phyloP scores from a whole-genome alignment of 1,140 invertebrate genomes.

The Zaprionus gabonicus region DNA sequence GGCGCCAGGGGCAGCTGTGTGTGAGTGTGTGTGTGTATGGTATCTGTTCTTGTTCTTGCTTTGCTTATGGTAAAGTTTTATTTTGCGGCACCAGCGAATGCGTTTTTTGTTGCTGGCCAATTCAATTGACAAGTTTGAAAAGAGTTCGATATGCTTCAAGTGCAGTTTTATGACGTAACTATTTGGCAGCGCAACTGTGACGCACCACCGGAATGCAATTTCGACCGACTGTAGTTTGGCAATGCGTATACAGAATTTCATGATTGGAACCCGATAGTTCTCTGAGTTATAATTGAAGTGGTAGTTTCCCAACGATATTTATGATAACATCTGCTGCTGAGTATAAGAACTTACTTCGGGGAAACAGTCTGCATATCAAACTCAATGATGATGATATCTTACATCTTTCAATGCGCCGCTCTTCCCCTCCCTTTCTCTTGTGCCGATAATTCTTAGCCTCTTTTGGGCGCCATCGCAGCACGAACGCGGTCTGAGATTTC shows the following conservation, averaged over 20 bases:
- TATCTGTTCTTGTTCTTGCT: slow-evolving; percentile 14
- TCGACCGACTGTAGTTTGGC: not conserved
- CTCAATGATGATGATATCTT: slow-evolving; percentile 9
- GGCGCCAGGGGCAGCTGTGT: not conserved
- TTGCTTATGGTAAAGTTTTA: slow-evolving; percentile 37
- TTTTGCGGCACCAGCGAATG: slow-evolving; percentile 34
- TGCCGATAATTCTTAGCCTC: not conserved
- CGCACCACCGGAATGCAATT: not conserved
- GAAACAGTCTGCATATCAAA: not conserved
- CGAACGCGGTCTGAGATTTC: slow-evolving; percentile 3
- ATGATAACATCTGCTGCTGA: slow-evolving; percentile 2
- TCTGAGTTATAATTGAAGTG: not conserved
- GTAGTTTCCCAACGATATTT: not conserved
- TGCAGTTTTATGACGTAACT: slow-evolving; percentile 13
- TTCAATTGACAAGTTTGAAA: slow-evolving; percentile 45
- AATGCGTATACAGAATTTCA: not conserved
- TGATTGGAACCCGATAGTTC: not conserved
- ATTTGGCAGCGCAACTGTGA: not conserved
- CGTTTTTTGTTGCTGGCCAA: slow-evolving; percentile 26
- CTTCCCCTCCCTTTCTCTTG: not conserved
- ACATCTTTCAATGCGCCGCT: not conserved
- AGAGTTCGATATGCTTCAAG: slow-evolving; percentile 30
- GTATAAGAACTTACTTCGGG: not conserved
- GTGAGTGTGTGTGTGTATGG: slow-evolving; percentile 4
- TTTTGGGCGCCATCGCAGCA: not conserved